Base-by-base conservation (phyloP, 2,888 invertebrate genomes). In the Mimumesa dahlbomi region DNA sequence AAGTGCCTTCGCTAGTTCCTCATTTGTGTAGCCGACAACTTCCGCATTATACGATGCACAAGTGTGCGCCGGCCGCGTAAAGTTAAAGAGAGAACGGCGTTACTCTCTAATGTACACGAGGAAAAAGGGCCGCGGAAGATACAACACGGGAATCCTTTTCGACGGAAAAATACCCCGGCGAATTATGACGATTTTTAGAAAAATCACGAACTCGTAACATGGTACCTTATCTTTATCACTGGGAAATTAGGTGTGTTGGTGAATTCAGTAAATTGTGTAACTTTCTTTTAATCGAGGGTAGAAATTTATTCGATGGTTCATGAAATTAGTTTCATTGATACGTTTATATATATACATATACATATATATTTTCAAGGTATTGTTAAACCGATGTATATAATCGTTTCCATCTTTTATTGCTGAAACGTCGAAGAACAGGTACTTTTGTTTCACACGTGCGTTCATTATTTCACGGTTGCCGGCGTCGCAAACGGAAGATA, bases 121-220 rank as follows among this genome's bases (percentile, higher is more conserved):
- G 45, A 36, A 21, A 46, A 43, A 22, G 22, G 43, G 2, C 48
- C 21, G 31, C 16, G 43, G 48, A 53, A n/a, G n/a, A n/a, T n/a
- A n/a, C n/a, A n/a, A 69, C 68, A 69, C 53, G 50, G 46, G 31
- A 66, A 66, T 42, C 66, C 66, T 61, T 48, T 66, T 19, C 40
- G 18, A 18, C 25, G n/a, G n/a, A 36, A 11, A n/a, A 42, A 54
- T 31, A 13, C 6, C 11, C 5, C 6, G 40, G 5, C 40, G 40
- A 16, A 14, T 2, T 6, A 6, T 16, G 4, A 40, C 6, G 40
- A 16, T 40, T 40, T 40, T 40, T 16, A 6, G 14, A 16, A 16
- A 11, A 7, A n/a, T 34, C n/a, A 2, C 11, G 11, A 16, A 40
- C 13, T 9, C 29, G 7, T 29, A 9, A 29, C 29, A 29, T 9